Conservation (phyloP, 2,113 vertebrate species). For the Ictidomys tridecemlineatus region DNA sequence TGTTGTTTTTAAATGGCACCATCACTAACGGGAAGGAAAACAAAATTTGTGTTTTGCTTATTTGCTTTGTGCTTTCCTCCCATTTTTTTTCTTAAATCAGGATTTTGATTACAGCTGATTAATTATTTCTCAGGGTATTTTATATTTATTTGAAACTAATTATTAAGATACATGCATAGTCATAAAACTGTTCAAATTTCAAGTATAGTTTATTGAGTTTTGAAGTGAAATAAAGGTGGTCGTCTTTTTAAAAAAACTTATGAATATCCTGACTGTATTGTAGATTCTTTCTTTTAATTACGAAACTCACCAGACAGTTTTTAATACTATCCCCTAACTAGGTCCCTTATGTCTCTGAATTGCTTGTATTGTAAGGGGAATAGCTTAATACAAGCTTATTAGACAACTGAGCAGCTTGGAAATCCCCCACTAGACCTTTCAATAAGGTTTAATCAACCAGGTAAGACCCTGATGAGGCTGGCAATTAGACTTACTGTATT, state of each 20-base stretch:
- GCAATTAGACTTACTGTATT: conserved; percentile 75
- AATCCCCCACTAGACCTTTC: conserved; percentile 76
- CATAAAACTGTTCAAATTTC: conserved; percentile 40
- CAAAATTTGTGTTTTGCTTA: neutral
- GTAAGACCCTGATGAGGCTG: conserved; percentile 72
- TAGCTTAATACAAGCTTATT: conserved; percentile 78
- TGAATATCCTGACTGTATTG: conserved; percentile 58
- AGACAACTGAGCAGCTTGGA: conserved; percentile 68
- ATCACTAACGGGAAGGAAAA: neutral
- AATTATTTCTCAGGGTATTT: neutral
- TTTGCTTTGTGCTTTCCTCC: neutral
- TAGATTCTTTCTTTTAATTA: conserved; percentile 79
- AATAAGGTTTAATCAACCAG: conserved; percentile 76
- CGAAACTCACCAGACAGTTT: conserved; percentile 71
- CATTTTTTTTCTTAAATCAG: neutral
- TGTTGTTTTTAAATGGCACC: neutral
- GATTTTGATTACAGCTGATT: neutral
- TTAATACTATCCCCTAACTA: conserved; percentile 69
- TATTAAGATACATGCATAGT: neutral
- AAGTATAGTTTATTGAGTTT: neutral
- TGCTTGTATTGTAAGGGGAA: conserved; percentile 66
- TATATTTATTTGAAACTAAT: conserved; percentile 50
- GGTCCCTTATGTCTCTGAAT: conserved; percentile 71
- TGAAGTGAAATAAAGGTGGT: neutral
- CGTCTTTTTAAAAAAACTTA: conserved; percentile 45